These are phyloP conservation scores for Thaleichthys pacificus DNA, from an alignment of 2,797 vertebrate genomes.

Conservation along the genomic window DNA sequence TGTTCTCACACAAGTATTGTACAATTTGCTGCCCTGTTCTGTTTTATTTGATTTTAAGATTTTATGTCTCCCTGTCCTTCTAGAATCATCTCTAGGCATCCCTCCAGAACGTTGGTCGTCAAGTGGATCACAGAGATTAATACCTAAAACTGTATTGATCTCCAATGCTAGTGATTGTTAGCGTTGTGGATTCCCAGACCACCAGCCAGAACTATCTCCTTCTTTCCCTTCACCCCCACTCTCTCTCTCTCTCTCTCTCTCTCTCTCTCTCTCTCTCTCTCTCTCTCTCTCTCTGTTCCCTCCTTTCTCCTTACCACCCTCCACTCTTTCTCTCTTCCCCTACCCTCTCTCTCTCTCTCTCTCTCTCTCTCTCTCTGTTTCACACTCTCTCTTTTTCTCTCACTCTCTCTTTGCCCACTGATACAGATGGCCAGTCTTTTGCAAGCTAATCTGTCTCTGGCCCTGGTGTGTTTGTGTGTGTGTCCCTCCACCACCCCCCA, in stretches of 20 bases:
- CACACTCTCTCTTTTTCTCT: not conserved
- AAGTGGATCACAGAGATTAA: too few relatives aligned
- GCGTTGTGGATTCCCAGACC: too few relatives aligned
- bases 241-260: not conserved
- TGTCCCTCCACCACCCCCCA: too few relatives aligned
- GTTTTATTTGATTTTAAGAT: too few relatives aligned
- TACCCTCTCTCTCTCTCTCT: not conserved
- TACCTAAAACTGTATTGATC: too few relatives aligned
- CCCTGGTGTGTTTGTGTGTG: not conserved
- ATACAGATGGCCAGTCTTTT: conserved; percentile 13
- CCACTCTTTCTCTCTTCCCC: not conserved
- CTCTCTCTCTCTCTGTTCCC: not conserved
- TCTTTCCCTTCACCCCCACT: not conserved
- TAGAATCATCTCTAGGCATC: too few relatives aligned
- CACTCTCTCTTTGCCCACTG: not conserved
- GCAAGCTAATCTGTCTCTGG: conserved; percentile 4
- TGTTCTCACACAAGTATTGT: too few relatives aligned
- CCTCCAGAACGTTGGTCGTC: too few relatives aligned
- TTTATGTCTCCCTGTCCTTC: too few relatives aligned
- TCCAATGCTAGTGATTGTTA: too few relatives aligned
- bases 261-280: not conserved
- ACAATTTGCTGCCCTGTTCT: too few relatives aligned
- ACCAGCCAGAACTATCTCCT: not conserved
- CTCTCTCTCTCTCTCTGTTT: not conserved
- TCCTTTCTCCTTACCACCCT: too few relatives aligned